Base-by-base conservation (phyloP, 2,888 invertebrate species). In the Andrena flavipes region DNA sequence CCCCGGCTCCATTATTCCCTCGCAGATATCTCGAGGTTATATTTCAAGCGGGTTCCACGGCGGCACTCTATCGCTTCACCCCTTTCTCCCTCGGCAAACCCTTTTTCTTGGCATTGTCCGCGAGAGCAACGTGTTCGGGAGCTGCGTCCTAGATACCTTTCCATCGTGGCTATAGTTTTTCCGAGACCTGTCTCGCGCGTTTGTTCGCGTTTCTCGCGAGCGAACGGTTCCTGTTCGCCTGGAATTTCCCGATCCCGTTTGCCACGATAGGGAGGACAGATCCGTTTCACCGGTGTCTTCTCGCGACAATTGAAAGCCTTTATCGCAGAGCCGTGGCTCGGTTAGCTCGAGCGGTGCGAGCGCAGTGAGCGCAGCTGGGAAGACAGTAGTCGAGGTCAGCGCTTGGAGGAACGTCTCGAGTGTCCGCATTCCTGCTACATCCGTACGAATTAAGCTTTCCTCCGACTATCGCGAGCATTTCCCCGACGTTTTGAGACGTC, bases 81-180 rank as follows among this genome's bases (percentile, higher is more conserved):
- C 51, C 26, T 48, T 68, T 59, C 48, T 64, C 42, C 30, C n/a
- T 42, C 30, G 42, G 4, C 16, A 29, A 77, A 73, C 54, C 69
- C 68, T 78, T 69, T 63, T 35, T 67, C 68, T 69, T 49, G 79
- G 56, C 56, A 78, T 78, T 78, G 72, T 78, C 64, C 73, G 72
- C 59, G 59, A 73, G 73, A 56, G 42, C 68, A 23, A 8, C 13
- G 49, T 30, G 65, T 56, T 63, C 63, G 42, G 35, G 8, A 49
- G 8, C 35, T 30, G 10, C 7, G 1, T 10, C 29, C 60, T 0
- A 35, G 20, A 56, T 54, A 76, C 30, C n/a, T 62, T 63, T 63
- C 51, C 80, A 64, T 30, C 72, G 56, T 29, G 30, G 48, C 20
- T 26, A 51, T 63, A 54, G 51, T 77, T 80, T 64, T 68, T 42